Conservation (phyloP, 2,888 invertebrate genomes). For the Hybos culiciformis region DNA sequence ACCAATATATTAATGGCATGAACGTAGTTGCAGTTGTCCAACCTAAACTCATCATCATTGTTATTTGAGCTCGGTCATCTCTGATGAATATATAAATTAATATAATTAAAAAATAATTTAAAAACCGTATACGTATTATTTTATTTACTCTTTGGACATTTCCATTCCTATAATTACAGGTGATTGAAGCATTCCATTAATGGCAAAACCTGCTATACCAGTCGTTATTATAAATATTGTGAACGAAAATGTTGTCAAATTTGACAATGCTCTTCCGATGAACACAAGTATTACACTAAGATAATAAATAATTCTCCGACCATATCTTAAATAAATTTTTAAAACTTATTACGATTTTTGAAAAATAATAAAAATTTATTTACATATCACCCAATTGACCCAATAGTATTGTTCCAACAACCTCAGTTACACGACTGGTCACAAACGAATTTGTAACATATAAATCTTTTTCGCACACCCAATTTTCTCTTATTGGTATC, state of each 20-base stretch:
- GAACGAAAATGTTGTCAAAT: constrained; percentile 33
- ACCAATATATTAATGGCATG: constrained; percentile 41
- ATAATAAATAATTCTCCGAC: constrained; percentile 39
- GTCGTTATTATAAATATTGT: constrained; percentile 34
- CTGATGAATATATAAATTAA: constrained; percentile 15
- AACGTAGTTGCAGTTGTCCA: constrained; percentile 40
- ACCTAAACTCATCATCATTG: constrained; percentile 38
- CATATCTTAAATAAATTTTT: constrained; percentile 31
- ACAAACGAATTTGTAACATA: constrained; percentile 42
- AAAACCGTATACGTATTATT: neutral
- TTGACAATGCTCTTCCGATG: constrained; percentile 34
- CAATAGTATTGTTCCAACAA: constrained; percentile 41
- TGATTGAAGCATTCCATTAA: constrained; percentile 37
- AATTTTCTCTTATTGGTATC: constrained; percentile 39
- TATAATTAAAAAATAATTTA: neutral
- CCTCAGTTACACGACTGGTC: constrained; percentile 39
- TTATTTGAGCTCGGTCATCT: constrained; percentile 38
- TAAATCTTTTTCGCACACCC: constrained; percentile 43
- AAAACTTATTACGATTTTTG: neutral
- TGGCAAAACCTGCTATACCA: constrained; percentile 36
- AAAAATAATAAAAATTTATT: constrained; percentile 17
- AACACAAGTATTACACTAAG: constrained; percentile 35
- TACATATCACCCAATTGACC: constrained; percentile 45
- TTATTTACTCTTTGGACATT: constrained; percentile 36
- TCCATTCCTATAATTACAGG: constrained; percentile 41